Evolutionary conservation across 2,113 vertebrate species (phyloP), one percentile per base, ranked within the genome.

Genomic region (Phodopus roborovskii): DNA sequence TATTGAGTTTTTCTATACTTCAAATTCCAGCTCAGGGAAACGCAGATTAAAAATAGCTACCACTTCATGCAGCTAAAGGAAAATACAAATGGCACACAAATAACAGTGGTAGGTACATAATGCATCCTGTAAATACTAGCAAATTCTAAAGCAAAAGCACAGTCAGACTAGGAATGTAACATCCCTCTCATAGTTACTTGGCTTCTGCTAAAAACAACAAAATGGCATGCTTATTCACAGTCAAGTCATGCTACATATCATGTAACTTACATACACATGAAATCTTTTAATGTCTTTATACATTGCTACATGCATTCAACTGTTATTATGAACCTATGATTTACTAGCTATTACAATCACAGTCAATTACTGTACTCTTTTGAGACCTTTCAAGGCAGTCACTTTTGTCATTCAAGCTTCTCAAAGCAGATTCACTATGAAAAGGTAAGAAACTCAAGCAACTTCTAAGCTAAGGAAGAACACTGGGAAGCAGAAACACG

Each of bases 1-100:
- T 88, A 95, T 48, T 92, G 88, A 77, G 86, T 16, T 62, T 97
- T 30, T 87, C 73, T 91, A 42, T 66, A 92, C 10, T 96, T 97
- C 88, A 96, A 64, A 83, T 96, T 93, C 73, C 78, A 97, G 36
- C 66, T 66, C 60, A 81, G 24, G 30, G 91, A 96, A 89, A 95
- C 26, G 20, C 24, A 94, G 26, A 75, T 70, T 83, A 81, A 93
- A 77, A 93, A 86, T 1, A 91, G 74, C 81, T 85, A 68, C 20
- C 39, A 91, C 12, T 94, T 94, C 53, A 87, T 36, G n/a, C 1
- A 66, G 70, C 16, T 89, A 88, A 90, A 45, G 50, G 22, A 90
- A 64, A 91, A 77, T 60, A 33, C 24, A 88, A 91, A 56, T 62
- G 83, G 90, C 90, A 15, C 42, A 74, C 58, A 78, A 39, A 75